Base-by-base conservation (phyloP, 2,113 vertebrate species). In the Syrrhaptes paradoxus region DNA sequence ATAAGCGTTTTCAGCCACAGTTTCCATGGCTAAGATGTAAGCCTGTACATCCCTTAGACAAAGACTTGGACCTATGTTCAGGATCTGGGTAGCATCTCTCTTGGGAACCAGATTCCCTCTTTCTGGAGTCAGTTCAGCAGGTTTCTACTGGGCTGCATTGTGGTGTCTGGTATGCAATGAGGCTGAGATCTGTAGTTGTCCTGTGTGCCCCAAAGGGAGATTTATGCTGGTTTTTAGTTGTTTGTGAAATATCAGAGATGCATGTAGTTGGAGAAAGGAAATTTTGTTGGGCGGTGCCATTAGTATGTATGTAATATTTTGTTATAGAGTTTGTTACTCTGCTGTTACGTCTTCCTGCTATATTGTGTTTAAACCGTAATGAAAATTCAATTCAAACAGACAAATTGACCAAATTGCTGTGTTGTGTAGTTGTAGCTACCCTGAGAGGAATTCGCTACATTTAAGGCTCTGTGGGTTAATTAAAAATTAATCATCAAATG, bases 81-180 rank as follows among this genome's bases (percentile, higher is more conserved):
- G 11, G 5, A 5, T 49, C 54, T 24, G 5, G 4, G 0, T 15
- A 52, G 2, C n/a, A 26, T 13, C 29, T 65, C 17, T 59, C 36
- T 34, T 34, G 26, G 38, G 36, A 54, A 51, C 48, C 21, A 63
- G 68, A 46, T 45, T 62, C 19, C 16, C 26, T 49, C 13, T 29
- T 63, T 28, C 31, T 43, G 70, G 13, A 49, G 55, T 51, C 28
- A 62, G 36, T 75, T 70, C 71, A 58, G 43, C n/a, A 62, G 18
- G 9, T 65, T 72, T 75, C 28, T 65, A 28, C 75, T 78, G 22
- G 51, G 86, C 59, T 89, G 46, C 19, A 5, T 71, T 76, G n/a
- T 41, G 31, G 1, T 63, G 10, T 9, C 45, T 82, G 38, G 24
- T 43, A 0, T 54, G n/a, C 41, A 62, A 11, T 9, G 22, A 85